Percentiles rank a stretch among this genome's conserved stretches.
phyloP scores from a whole-genome alignment of 2,888 invertebrate species.

The Epirrhoe alternata region DNA sequence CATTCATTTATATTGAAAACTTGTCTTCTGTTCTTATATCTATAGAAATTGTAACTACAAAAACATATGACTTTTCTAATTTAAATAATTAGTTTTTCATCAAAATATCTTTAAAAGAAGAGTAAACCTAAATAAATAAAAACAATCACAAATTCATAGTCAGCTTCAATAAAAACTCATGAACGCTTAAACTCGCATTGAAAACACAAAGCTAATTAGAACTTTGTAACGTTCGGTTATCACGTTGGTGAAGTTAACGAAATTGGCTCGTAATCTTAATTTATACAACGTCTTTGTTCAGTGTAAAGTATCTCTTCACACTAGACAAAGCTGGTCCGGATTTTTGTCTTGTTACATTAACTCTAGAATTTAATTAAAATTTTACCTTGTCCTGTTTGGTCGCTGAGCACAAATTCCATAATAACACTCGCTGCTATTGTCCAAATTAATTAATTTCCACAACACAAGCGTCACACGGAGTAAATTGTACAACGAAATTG shows the following conservation, averaged over 20 bases:
- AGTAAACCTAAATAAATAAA: no score
- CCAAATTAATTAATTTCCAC: conserved; percentile 64
- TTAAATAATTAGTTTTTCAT: no score
- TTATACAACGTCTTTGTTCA: not conserved
- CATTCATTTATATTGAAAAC: no score
- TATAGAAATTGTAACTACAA: no score
- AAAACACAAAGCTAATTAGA: no score
- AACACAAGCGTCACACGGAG: conserved; percentile 66
- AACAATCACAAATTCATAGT: no score
- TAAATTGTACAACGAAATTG: conserved; percentile 52
- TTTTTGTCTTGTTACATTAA: not conserved
- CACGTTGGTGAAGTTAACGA: not conserved
- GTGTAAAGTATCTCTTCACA: not conserved
- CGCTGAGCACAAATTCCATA: conserved; percentile 63
- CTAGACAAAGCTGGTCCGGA: no score
- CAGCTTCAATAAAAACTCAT: no score
- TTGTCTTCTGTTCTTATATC: no score
- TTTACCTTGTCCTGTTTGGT: conserved; percentile 23
- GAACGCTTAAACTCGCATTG: no score
- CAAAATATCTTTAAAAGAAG: no score
- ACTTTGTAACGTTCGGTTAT: not conserved
- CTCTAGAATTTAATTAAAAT: conserved; percentile 20
- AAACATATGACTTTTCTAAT: no score
- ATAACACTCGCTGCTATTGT: conserved; percentile 61
- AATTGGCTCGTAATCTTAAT: not conserved